A percentile compares a stretch with the other conserved stretches of the same genome.
Conservation (phyloP, 1,140 invertebrate genomes). For the Scaptodrosophila lebanonensis region DNA sequence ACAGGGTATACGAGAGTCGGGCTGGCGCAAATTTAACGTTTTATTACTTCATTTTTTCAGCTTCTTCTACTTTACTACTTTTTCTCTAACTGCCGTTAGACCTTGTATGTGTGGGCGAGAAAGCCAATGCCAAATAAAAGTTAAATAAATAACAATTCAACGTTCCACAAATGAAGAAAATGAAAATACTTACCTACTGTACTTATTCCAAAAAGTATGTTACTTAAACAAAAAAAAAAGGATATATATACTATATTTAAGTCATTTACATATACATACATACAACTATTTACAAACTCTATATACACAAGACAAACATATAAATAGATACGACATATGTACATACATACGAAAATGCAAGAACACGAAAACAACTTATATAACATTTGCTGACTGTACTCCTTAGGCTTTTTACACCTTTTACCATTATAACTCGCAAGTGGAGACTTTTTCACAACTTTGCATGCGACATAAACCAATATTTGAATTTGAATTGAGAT, state of each 20-base stretch:
- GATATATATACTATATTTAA: neutral
- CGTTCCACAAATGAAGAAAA: conserved; percentile 15
- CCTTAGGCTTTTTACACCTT: conserved; percentile 74
- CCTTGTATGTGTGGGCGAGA: conserved; percentile 27
- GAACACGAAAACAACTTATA: conserved; percentile 57
- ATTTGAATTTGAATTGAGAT: too few relatives aligned
- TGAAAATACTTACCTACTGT: too few relatives aligned
- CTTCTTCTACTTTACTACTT: too few relatives aligned
- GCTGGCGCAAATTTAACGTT: too few relatives aligned
- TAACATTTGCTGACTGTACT: conserved; percentile 73
- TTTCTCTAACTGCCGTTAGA: conserved; percentile 10
- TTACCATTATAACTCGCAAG: conserved; percentile 69
- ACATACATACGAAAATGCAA: conserved; percentile 22
- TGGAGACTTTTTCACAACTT: conserved; percentile 49
- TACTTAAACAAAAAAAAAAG: conserved; percentile 1
- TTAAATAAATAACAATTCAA: conserved; percentile 8
- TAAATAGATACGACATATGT: conserved; percentile 7
- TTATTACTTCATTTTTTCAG: too few relatives aligned
- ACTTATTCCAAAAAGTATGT: too few relatives aligned
- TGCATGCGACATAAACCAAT: conserved; percentile 49
- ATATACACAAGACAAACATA: conserved; percentile 9
- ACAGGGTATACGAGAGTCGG: too few relatives aligned
- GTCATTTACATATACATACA: neutral
- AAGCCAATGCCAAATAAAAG: conserved; percentile 16
- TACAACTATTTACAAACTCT: conserved; percentile 48